A percentile compares a stretch with the other conserved stretches of the same genome.
These are phyloP conservation scores for Brenthis daphne DNA, from an alignment of 2,888 invertebrate genomes.

Conservation along the genomic window DNA sequence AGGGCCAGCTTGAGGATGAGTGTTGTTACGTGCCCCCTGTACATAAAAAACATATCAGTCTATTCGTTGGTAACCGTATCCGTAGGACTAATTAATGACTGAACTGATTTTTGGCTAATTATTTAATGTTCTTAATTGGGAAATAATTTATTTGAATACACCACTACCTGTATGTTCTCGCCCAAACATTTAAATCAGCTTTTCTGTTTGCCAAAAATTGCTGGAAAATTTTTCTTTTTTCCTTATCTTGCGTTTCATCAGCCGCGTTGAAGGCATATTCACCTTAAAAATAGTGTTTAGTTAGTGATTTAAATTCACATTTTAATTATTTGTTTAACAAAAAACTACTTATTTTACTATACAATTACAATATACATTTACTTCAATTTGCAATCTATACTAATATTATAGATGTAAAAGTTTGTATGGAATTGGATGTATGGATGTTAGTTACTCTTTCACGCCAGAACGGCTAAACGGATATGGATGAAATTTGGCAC, in stretches of 20 bases:
- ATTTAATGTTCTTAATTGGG: no score
- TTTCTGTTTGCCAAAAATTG: constrained; percentile 84
- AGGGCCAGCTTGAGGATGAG: constrained; percentile 92
- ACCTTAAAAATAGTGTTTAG: constrained; percentile 46
- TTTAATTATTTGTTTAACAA: not conserved
- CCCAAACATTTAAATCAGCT: constrained; percentile 85
- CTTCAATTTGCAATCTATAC: no score
- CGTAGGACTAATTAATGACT: not conserved
- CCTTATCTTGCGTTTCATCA: constrained; percentile 82
- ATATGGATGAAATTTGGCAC: no score
- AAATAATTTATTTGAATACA: no score
- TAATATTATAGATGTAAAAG: no score
- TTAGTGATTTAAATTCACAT: not conserved
- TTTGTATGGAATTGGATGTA: no score
- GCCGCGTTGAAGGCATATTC: constrained; percentile 83
- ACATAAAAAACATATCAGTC: not conserved
- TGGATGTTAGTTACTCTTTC: no score
- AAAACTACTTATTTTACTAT: no score
- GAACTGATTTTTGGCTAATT: no score
- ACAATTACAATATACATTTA: no score
- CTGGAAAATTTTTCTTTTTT: constrained; percentile 84
- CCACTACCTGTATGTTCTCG: constrained; percentile 86
- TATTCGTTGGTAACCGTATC: not conserved
- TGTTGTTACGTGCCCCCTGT: constrained; percentile 91
- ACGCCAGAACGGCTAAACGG: no score